Base-by-base conservation (phyloP, 1,140 invertebrate genomes). In the Musca vetustissima region DNA sequence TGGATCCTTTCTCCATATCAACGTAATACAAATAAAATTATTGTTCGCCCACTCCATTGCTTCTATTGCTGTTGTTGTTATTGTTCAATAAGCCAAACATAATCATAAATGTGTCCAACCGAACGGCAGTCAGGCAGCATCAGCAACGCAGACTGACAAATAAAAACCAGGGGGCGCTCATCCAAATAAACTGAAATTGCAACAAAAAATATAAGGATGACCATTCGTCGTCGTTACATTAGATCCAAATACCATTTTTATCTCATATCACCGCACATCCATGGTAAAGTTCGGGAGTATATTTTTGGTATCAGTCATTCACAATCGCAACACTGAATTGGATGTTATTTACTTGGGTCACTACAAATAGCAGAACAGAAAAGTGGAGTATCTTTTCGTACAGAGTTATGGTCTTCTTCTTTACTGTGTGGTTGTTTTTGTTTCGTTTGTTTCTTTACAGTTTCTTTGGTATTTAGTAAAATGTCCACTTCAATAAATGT, bases 401-500 rank as follows among this genome's bases (percentile, higher is more conserved):
- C n/a, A n/a, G n/a, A n/a, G n/a, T n/a, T n/a, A n/a, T n/a, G n/a
- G n/a, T n/a, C n/a, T n/a, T n/a, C n/a, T n/a, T n/a, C n/a, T n/a
- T n/a, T n/a, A n/a, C n/a, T n/a, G n/a, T n/a, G n/a, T n/a, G n/a
- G n/a, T n/a, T n/a, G n/a, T n/a, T n/a, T n/a, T n/a, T n/a, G n/a
- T n/a, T n/a, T n/a, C n/a, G n/a, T n/a, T n/a, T n/a, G n/a, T n/a
- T n/a, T n/a, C n/a, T n/a, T 28, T 28, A 8, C n/a, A 32, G 25
- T 32, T 59, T 32, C 55, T 61, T 43, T 43, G 36, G 36, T 43
- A 43, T 43, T 43, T 43, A 61, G 57, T 61, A 43, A 36, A 43
- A 36, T 61, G 57, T 61, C 57, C 57, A 61, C 57, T 61, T 61
- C n/a, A 61, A 61, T 61, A 61, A n/a, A n/a, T n/a, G n/a, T n/a